These are phyloP conservation scores for Aporophyla lueneburgensis DNA, from an alignment of 2,888 invertebrate species.

Conservation along the genomic window DNA sequence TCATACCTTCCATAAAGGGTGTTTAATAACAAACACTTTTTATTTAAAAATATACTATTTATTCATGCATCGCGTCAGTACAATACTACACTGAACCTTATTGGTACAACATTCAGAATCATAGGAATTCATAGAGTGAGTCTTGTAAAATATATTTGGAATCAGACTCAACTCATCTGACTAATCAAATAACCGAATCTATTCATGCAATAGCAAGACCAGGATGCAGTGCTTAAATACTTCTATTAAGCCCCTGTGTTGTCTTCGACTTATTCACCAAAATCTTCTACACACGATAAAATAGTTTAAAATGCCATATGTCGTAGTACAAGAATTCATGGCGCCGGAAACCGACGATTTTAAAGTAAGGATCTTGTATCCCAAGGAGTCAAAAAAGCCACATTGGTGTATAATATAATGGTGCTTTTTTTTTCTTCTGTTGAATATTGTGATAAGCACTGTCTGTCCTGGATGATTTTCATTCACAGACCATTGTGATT, in stretches of 20 bases:
- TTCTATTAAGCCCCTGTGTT: neutral
- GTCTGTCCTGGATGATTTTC: neutral
- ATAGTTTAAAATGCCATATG: neutral
- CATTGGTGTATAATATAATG: neutral
- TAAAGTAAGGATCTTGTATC: neutral
- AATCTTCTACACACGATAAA: neutral
- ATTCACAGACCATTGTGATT: neutral
- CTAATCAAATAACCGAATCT: neutral
- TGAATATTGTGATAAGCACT: neutral
- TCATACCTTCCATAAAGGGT: slow-evolving; percentile 3
- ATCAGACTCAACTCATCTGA: neutral
- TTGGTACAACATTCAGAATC: neutral
- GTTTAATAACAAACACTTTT: slow-evolving; percentile 46
- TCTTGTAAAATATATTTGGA: slow-evolving; percentile 21
- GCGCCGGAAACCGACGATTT: neutral
- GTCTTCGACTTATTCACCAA: slow-evolving; percentile 12
- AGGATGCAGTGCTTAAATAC: neutral
- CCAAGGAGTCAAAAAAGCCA: too few species aligned
- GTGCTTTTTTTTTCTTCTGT: neutral
- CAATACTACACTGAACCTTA: slow-evolving; percentile 22
- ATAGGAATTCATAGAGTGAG: neutral
- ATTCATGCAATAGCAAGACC: neutral
- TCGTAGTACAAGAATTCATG: neutral
- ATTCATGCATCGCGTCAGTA: slow-evolving; percentile 32
- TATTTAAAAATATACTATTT: slow-evolving; percentile 45